Conservation (phyloP, 2,888 invertebrate genomes). For the Phaonia tiefii region DNA sequence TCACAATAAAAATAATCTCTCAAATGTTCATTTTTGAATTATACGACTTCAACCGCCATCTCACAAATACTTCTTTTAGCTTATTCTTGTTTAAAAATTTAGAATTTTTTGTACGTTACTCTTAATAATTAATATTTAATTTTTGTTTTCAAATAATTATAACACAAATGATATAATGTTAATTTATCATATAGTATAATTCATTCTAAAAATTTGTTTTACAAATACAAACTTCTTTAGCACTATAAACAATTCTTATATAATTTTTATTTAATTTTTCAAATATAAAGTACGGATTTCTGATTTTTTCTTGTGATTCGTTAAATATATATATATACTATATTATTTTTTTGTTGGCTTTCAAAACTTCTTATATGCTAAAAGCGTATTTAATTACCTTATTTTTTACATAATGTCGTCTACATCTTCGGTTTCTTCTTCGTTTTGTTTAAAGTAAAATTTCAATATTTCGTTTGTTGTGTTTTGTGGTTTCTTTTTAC, state of each 20-base stretch:
- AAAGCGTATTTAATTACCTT: slow-evolving; percentile 81
- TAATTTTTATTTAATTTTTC: slow-evolving; percentile 32
- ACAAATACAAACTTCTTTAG: slow-evolving; percentile 24
- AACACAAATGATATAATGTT: slow-evolving; percentile 55
- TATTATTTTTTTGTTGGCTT: slow-evolving; percentile 54
- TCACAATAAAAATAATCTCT: too few species aligned
- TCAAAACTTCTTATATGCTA: slow-evolving; percentile 79
- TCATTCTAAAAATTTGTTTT: slow-evolving; percentile 32
- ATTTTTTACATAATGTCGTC: slow-evolving; percentile 69
- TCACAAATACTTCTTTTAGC: too few species aligned
- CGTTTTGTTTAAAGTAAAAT: slow-evolving; percentile 62
- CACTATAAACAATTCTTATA: slow-evolving; percentile 46
- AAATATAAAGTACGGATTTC: slow-evolving; percentile 41
- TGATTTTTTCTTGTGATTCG: slow-evolving; percentile 49
- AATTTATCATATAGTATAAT: slow-evolving; percentile 16
- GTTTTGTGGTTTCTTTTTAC: slow-evolving; percentile 13
- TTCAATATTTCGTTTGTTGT: slow-evolving; percentile 38
- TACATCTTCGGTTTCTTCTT: background rate
- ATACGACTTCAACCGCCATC: too few species aligned
- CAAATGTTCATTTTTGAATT: too few species aligned
- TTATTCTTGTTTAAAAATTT: too few species aligned
- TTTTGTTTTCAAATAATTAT: slow-evolving; percentile 4
- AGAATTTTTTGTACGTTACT: too few species aligned
- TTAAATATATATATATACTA: slow-evolving; percentile 59
- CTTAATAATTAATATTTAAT: too few species aligned